These are phyloP conservation scores for Dendrocopos noguchii DNA, from an alignment of 2,113 vertebrate species.

Conservation along the genomic window DNA sequence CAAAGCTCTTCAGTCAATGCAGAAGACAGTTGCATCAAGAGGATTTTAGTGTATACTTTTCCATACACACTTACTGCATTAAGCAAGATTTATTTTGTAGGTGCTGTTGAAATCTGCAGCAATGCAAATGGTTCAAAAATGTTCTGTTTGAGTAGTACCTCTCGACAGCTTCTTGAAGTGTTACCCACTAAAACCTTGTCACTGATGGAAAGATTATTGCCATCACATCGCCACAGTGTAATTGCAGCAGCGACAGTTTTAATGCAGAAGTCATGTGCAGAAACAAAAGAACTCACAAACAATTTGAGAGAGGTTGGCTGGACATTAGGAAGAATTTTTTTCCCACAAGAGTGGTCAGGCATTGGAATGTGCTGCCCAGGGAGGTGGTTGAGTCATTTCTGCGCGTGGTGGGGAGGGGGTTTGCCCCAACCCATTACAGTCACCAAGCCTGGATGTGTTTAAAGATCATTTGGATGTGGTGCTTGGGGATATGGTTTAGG, in stretches of 20 bases:
- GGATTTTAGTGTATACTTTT: conserved; percentile 49
- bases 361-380: too few relatives aligned
- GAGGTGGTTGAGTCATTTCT: too few relatives aligned
- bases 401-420: too few relatives aligned
- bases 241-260: not conserved
- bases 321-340: too few relatives aligned
- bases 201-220: not conserved
- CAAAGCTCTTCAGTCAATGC: conserved; percentile 4
- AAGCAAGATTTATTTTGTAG: conserved; percentile 50
- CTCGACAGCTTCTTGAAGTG: conserved; percentile 19
- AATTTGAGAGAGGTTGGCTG: not conserved
- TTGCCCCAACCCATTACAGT: too few relatives aligned
- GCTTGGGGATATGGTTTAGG: too few relatives aligned
- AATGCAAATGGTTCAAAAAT: conserved; percentile 26
- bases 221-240: not conserved
- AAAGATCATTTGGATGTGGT: too few relatives aligned
- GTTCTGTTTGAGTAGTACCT: conserved; percentile 1
- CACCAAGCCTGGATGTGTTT: too few relatives aligned
- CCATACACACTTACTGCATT: conserved; percentile 1
- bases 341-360: too few relatives aligned
- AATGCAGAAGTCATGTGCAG: not conserved
- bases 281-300: not conserved
- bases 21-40: conserved; percentile 34
- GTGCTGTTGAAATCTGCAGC: conserved; percentile 1
- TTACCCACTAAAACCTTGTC: conserved; percentile 51